A percentile compares a stretch with the other conserved stretches of the same genome.
phyloP scores from a whole-genome alignment of 2,888 invertebrate genomes.

The Mythimna loreyi region DNA sequence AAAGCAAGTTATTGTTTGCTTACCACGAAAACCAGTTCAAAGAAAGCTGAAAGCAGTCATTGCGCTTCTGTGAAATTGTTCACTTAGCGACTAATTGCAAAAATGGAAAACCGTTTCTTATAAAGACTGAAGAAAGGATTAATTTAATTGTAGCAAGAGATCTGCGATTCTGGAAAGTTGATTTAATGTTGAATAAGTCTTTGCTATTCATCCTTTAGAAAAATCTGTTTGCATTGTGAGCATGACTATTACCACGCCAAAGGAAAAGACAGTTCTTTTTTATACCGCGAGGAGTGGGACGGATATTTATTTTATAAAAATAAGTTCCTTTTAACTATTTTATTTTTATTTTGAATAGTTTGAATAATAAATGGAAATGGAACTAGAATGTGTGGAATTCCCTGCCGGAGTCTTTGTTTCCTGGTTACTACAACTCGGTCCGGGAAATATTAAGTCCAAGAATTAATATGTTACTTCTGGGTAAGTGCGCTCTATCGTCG shows the following conservation, averaged over 20 bases:
- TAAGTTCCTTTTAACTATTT: too few species aligned
- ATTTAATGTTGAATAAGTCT: background rate
- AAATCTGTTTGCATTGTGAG: background rate
- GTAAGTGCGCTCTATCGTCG: too few species aligned
- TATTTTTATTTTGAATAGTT: too few species aligned
- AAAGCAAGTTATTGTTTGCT: conserved; percentile 10
- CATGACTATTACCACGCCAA: background rate
- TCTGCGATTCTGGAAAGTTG: conserved; percentile 3
- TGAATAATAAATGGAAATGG: too few species aligned
- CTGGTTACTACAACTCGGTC: too few species aligned
- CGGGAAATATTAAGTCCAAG: too few species aligned
- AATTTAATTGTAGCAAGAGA: conserved; percentile 9
- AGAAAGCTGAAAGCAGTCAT: conserved; percentile 12
- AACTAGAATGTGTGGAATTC: too few species aligned
- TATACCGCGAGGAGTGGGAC: background rate
- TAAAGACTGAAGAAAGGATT: conserved; percentile 11
- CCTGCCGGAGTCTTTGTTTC: too few species aligned
- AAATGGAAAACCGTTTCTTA: conserved; percentile 17
- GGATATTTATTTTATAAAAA: too few species aligned
- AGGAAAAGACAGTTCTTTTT: background rate
- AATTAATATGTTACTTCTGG: too few species aligned
- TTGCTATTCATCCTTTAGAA: background rate
- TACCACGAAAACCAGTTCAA: conserved; percentile 1
- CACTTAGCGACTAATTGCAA: conserved; percentile 41
- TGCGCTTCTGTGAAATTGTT: conserved; percentile 21